Evolutionary conservation across 2,113 vertebrate species (phyloP), one percentile per base, ranked within the genome.

Genomic region (Sciurus niger): DNA sequence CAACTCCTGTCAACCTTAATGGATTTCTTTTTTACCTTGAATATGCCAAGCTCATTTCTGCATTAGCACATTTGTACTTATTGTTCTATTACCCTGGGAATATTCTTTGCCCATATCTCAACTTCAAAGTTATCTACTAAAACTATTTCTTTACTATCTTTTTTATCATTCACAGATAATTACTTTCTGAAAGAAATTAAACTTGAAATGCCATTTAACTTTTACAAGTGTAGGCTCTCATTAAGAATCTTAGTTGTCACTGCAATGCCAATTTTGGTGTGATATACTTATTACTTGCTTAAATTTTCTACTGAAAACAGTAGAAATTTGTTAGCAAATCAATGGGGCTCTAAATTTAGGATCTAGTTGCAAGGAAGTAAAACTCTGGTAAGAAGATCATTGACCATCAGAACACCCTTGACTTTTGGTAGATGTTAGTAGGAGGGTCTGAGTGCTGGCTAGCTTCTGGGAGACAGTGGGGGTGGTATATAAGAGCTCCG

Each of bases 151-250:
- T 76, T 16, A 43, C 55, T 63, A 37, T 40, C 2, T 11, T 76
- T 74, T 63, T 85, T 88, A 98, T 99, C 98, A 98, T 99, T 99
- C 98, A 99, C 98, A 99, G 99, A 99, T 99, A 99, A 99, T 99
- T 99, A 99, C 98, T 99, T 99, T 99, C 99, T 99, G 99, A 99
- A 99, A 99, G 99, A 99, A 99, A 99, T 99, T 99, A 99, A 99
- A 99, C 98, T 95, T 98, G 98, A 98, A 99, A 99, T 99, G 99
- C 99, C 99, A 99, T 99, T 99, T 99, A 99, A 99, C 99, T 99
- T 99, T 99, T 99, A 98, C 98, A 98, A 99, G 99, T 98, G 98
- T 98, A 99, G 99, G 99, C 99, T 98, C 99, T 99, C 99, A 99
- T 99, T 99, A 99, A 99, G 99, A 99, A 99, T 99, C 99, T 99